Conservation (phyloP, 53 echinoderm and acorn worm genomes). For the Pentamera pediparva region DNA sequence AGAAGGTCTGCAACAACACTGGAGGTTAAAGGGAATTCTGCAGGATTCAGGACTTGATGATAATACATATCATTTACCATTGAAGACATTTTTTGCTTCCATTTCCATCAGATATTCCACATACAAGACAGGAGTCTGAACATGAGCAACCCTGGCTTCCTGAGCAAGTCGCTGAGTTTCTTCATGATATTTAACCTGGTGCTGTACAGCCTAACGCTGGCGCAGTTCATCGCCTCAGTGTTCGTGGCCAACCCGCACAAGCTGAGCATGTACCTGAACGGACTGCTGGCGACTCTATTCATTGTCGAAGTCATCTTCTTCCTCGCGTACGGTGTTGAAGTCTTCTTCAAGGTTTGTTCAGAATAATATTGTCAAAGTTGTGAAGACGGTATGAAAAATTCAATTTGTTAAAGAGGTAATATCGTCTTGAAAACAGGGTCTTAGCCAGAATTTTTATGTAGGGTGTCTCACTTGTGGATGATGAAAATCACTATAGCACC, state of each 20-base stretch:
- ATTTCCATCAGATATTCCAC: conserved; percentile 71
- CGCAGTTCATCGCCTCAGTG: conserved; percentile 68
- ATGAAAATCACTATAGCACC: too few species aligned
- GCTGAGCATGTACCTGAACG: conserved; percentile 65
- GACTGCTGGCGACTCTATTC: conserved; percentile 73
- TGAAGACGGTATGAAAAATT: background rate
- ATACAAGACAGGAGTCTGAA: conserved; percentile 58
- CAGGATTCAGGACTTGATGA: background rate
- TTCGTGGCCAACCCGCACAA: conserved; percentile 46
- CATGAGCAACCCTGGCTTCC: conserved; percentile 76
- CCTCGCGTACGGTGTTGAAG: conserved; percentile 90
- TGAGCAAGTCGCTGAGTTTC: conserved; percentile 73
- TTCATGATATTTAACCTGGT: conserved; percentile 80
- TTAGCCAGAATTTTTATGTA: too few species aligned
- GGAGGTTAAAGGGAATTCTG: too few species aligned
- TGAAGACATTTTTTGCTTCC: background rate
- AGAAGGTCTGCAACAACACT: too few species aligned
- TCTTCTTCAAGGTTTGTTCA: conserved; percentile 77
- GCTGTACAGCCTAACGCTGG: conserved; percentile 65
- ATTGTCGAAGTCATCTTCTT: conserved; percentile 85
- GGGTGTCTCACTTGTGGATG: too few species aligned
- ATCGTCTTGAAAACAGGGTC: too few species aligned
- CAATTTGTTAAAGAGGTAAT: too few species aligned
- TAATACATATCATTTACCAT: background rate
- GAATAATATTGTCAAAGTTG: background rate